A percentile compares a stretch with the other conserved stretches of the same genome.
These are phyloP conservation scores for Hyppa rectilinea DNA, from an alignment of 2,888 invertebrate species.

Conservation along the genomic window DNA sequence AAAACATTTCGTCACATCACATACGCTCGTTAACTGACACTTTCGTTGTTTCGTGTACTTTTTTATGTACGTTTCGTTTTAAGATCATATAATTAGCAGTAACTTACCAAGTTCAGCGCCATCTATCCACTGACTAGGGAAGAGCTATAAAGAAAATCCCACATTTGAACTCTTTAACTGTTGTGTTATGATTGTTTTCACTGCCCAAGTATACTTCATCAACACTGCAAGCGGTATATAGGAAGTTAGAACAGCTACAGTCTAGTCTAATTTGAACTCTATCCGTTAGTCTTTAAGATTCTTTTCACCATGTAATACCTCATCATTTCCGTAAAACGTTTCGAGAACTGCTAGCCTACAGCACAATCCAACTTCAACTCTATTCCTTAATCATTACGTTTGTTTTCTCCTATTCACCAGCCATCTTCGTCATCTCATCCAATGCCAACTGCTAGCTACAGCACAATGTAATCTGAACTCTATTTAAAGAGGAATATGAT, in stretches of 20 bases:
- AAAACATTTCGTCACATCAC: no score
- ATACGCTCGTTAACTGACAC: no score
- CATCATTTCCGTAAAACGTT: no score
- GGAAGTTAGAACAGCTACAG: no score
- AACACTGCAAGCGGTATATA: no score
- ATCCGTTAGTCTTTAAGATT: not conserved
- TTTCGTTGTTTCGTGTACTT: no score
- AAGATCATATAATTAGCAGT: no score
- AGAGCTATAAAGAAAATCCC: no score
- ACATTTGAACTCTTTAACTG: not conserved
- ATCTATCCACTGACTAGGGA: no score
- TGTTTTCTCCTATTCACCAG: not conserved
- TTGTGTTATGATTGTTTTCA: not conserved
- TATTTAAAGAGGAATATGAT: conserved; percentile 3
- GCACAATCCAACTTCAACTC: not conserved
- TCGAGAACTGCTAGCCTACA: not conserved
- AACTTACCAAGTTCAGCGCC: no score
- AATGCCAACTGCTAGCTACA: conserved; percentile 42
- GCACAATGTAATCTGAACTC: conserved; percentile 24
- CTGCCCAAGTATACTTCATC: no score
- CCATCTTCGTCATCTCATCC: not conserved
- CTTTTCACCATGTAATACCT: not conserved
- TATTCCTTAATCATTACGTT: fast-evolving
- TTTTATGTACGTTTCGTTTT: no score
- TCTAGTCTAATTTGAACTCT: not conserved